These are phyloP conservation scores for Lucinisca nassula DNA, from an alignment of 2,888 invertebrate species.

Conservation along the genomic window DNA sequence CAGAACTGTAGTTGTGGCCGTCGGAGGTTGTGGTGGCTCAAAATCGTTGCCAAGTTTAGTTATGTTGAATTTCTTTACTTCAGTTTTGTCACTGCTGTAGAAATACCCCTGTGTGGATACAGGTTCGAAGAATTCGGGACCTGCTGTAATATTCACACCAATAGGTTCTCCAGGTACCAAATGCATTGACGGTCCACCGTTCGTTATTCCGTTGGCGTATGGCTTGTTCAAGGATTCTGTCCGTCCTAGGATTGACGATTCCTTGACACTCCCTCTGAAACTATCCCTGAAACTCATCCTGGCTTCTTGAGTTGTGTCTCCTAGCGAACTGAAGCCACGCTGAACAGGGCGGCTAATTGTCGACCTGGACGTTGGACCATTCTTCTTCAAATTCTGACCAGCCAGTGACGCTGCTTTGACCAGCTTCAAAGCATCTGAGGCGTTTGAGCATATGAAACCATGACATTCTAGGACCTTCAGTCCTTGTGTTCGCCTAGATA, in stretches of 20 bases:
- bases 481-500: constrained; percentile 85
- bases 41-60: constrained; percentile 64
- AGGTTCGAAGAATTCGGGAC: constrained; percentile 83
- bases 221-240: neutral
- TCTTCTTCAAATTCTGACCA: constrained; percentile 68
- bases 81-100: constrained; percentile 80
- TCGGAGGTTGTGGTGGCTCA: neutral
- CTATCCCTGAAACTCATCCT: neutral
- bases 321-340: neutral
- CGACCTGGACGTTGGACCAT: constrained; percentile 32
- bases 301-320: neutral
- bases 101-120: constrained; percentile 84
- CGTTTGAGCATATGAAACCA: constrained; percentile 90
- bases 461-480: constrained; percentile 87
- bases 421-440: constrained; percentile 98
- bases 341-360: neutral
- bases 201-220: neutral
- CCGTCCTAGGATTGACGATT: neutral
- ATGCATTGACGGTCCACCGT: constrained; percentile 58
- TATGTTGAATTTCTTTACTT: constrained; percentile 83
- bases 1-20: neutral
- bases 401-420: constrained; percentile 92
- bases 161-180: constrained; percentile 73
- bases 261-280: neutral
- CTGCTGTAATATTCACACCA: constrained; percentile 56